Conservation (phyloP, 2,113 vertebrate genomes). For the Channa maculata region DNA sequence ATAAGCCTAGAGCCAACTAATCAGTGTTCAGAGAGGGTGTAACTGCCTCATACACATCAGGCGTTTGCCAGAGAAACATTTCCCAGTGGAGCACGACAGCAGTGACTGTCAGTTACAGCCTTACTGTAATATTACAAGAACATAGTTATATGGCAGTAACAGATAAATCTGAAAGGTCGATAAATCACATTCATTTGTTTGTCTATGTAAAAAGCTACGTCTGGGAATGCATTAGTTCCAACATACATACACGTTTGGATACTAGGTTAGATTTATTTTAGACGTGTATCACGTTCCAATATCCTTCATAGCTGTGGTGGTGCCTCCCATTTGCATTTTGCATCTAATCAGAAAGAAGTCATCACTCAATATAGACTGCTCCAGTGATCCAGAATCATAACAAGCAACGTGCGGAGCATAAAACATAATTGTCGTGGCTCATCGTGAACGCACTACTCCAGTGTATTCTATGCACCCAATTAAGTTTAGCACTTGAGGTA, state of each 20-base stretch:
- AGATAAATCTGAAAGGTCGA: conserved; percentile 18
- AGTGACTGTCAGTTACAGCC: conserved; percentile 61
- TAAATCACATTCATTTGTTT: conserved; percentile 53
- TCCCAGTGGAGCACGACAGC: conserved; percentile 58
- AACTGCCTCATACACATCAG: conserved; percentile 50
- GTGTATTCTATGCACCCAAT: conserved; percentile 68
- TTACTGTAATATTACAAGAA: conserved; percentile 32
- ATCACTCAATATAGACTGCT: conserved; percentile 52
- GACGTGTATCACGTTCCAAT: conserved; percentile 29
- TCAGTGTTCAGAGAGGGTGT: conserved; percentile 72
- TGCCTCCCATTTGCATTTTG: conserved; percentile 58
- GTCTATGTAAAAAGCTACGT: conserved; percentile 19
- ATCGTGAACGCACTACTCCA: conserved; percentile 52
- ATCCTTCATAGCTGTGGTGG: conserved; percentile 49
- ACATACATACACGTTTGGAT: conserved; percentile 1
- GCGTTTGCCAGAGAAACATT: conserved; percentile 57
- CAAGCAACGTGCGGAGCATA: conserved; percentile 64
- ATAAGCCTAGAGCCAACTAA: conserved; percentile 65
- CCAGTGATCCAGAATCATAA: conserved; percentile 67
- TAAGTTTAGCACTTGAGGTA: conserved; percentile 65
- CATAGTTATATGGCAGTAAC: conserved; percentile 18
- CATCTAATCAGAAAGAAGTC: conserved; percentile 71
- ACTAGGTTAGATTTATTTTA: conserved; percentile 21
- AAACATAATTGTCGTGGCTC: conserved; percentile 58
- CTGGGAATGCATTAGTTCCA: conserved; percentile 24